Base-by-base conservation (phyloP, 2,888 invertebrate genomes). In the Amiota minor region DNA sequence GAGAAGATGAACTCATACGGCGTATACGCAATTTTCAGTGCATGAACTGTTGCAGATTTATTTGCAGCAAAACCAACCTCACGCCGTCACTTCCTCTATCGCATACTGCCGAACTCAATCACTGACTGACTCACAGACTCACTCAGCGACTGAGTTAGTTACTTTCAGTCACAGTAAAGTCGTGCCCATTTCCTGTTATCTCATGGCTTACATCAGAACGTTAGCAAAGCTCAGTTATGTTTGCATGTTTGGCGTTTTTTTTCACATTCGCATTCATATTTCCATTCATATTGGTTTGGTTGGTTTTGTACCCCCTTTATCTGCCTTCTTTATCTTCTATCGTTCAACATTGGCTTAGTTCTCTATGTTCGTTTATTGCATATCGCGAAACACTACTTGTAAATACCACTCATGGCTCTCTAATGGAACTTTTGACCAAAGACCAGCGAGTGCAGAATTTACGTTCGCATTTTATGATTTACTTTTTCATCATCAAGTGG, bases 141-240 rank as follows among this genome's bases (percentile, higher is more conserved):
- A 35, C 6, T 35, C 35, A 6, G 35, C 6, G 35, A 35, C 35
- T 35, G 35, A 35, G 35, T 35, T 35, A 6, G 35, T 35, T 59
- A 55, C 18, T 56, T 47, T 9, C 10, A 70, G 72, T 72, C 75
- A 75, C 80, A 78, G 76, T 75, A 76, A 76, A 76, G 78, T 67
- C 75, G 74, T 75, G 78, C 76, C 83, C 78, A 80, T 77, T 80
- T 85, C 80, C 77, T 80, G 84, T 83, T 85, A 84, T 83, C 83
- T 85, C 73, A 73, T 72, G 70, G 72, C 72, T 76, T 75, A 76
- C 85, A 83, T 83, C 85, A 80, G 35, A 35, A 35, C 35, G 35
- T 35, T 35, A 35, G 35, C 35, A 35, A 35, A 35, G 16, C 45
- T 55, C 45, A 69, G 67, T 67, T 50, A 55, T 71, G 71, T 72